Base-by-base conservation (phyloP, 1,140 invertebrate genomes). In the Parapsyche elsis region DNA sequence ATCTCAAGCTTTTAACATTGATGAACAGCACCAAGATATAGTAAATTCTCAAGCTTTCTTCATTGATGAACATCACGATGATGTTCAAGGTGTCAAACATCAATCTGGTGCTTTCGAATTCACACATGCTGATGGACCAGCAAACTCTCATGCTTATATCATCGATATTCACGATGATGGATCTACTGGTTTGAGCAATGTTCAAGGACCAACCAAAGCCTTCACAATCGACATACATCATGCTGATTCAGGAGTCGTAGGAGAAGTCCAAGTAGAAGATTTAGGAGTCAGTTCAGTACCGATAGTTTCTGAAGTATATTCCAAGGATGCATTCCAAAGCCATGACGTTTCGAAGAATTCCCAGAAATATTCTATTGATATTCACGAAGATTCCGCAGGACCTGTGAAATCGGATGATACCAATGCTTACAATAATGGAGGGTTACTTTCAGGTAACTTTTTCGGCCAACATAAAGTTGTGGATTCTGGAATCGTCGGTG, bases 141-240 rank as follows among this genome's bases (percentile, higher is more conserved):
- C 73, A 57, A 14, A 9, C 1, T 75, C 73, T 23, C 73, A 75
- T 23, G 73, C 73, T n/a, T 75, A 57, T 23, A 9, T 2, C 0
- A 75, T 75, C 12, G 14, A 75, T 59, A 7, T 57, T 4, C 49
- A n/a, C n/a, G n/a, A n/a, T n/a, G n/a, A n/a, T n/a, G n/a, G n/a
- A n/a, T n/a, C 59, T n/a, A n/a, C n/a, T n/a, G n/a, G n/a, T n/a
- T n/a, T n/a, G n/a, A n/a, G n/a, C n/a, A n/a, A n/a, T n/a, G n/a
- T n/a, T n/a, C n/a, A n/a, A n/a, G n/a, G n/a, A n/a, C n/a, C n/a
- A n/a, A n/a, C n/a, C n/a, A n/a, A n/a, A n/a, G n/a, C n/a, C n/a
- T n/a, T n/a, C n/a, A n/a, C n/a, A n/a, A 75, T 75, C 12, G 14
- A 75, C 30, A 7, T 57, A 0, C 49, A 75, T 57, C 73, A 75